A percentile compares a stretch with the other conserved stretches of the same genome.
Evolutionary conservation across 2,888 invertebrate genomes (phyloP).

Genomic region (Caradrina clavipalpis): DNA sequence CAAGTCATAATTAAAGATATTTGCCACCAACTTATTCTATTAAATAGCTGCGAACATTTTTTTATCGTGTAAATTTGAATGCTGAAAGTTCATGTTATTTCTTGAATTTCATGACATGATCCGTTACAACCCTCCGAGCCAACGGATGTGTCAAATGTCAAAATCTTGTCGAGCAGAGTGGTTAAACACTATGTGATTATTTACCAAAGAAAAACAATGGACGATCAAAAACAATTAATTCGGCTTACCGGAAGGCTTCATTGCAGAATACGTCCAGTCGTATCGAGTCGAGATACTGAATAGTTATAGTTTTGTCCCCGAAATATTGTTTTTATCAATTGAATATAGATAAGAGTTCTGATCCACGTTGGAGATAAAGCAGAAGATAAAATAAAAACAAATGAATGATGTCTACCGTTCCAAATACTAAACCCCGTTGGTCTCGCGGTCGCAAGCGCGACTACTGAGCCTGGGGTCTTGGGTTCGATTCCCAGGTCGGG

Average conservation of each 20-base stretch:
- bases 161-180: too few relatives aligned
- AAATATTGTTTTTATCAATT: conserved; percentile 50
- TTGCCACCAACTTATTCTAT: too few relatives aligned
- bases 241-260: conserved; percentile 55
- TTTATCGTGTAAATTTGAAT: too few relatives aligned
- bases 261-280: conserved; percentile 31
- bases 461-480: too few relatives aligned
- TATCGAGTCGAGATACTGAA: conserved; percentile 28
- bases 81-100: too few relatives aligned
- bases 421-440: conserved; percentile 38
- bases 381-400: conserved; percentile 29
- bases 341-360: conserved; percentile 55
- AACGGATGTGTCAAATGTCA: too few relatives aligned
- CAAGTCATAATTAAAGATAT: too few relatives aligned
- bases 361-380: conserved; percentile 52
- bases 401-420: conserved; percentile 23
- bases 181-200: background rate
- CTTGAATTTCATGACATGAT: too few relatives aligned
- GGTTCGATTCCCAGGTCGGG: too few relatives aligned
- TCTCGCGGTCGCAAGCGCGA: too few relatives aligned
- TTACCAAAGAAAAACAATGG: background rate
- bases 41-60: too few relatives aligned
- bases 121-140: too few relatives aligned
- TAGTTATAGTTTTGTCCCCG: conserved; percentile 20
- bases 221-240: background rate